A percentile compares a stretch with the other conserved stretches of the same genome.
Evolutionary conservation across 2,797 vertebrate species (phyloP).

Genomic region (Gephyroberyx darwinii): DNA sequence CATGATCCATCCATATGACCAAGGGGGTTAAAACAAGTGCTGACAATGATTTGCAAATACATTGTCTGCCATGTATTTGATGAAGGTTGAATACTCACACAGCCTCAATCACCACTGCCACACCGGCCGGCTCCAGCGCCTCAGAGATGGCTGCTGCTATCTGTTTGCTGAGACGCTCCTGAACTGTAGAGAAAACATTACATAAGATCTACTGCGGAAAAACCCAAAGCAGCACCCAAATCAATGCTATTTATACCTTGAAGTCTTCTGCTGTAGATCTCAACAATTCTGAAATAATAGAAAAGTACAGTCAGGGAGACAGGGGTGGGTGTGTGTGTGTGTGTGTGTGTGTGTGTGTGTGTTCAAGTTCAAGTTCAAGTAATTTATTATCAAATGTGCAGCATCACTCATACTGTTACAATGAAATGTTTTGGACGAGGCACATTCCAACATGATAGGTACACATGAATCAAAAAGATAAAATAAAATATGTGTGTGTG

Average conservation of each 20-base stretch:
- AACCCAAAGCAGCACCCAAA: background rate
- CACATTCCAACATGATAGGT: no score
- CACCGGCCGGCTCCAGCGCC: constrained; percentile 78
- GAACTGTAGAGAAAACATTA: constrained; percentile 69
- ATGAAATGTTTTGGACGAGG: no score
- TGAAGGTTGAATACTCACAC: constrained; percentile 67
- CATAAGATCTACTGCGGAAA: background rate
- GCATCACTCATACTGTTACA: no score
- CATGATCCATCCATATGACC: no score
- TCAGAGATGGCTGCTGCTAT: constrained; percentile 80
- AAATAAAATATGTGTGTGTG: background rate
- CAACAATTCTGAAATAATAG: constrained; percentile 78
- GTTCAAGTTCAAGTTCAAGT: no score
- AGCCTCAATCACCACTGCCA: constrained; percentile 80
- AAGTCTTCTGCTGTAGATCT: constrained; percentile 84
- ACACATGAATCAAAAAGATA: no score
- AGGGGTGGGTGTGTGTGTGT: background rate
- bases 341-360: background rate
- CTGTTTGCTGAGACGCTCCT: constrained; percentile 83
- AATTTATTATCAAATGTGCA: no score
- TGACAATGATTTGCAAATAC: no score
- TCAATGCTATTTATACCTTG: constrained; percentile 74
- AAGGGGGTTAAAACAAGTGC: no score
- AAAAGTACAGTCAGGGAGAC: background rate
- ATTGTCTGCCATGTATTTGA: no score